Evolutionary conservation across 2,113 vertebrate species (phyloP).

Genomic region (Lepus americanus): DNA sequence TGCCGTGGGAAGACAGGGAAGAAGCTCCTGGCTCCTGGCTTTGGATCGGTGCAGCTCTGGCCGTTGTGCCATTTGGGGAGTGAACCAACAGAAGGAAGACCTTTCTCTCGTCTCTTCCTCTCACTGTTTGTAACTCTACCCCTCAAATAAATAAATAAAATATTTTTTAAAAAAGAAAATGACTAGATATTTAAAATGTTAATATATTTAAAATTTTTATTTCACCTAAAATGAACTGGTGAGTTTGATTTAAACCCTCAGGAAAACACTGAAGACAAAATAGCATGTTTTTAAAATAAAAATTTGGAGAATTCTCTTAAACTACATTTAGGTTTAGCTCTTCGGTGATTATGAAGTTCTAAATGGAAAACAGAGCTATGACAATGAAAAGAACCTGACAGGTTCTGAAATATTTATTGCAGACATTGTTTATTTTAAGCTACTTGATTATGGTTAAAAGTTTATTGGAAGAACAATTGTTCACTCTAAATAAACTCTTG

Average conservation of each 20-base stretch:
- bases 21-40: too few relatives aligned
- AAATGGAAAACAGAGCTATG: neutral
- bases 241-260: neutral
- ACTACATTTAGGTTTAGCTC: neutral
- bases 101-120: too few relatives aligned
- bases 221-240: constrained; percentile 57
- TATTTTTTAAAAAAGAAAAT: constrained; percentile 13
- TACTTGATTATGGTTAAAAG: neutral
- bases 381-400: neutral
- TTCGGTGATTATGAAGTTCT: neutral
- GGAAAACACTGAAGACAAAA: neutral
- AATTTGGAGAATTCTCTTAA: constrained; percentile 1
- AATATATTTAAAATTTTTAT: constrained; percentile 28
- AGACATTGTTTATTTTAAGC: neutral
- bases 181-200: neutral
- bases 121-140: too few relatives aligned
- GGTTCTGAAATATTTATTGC: neutral
- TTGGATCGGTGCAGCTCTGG: too few relatives aligned
- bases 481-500: neutral
- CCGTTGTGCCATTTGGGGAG: too few relatives aligned
- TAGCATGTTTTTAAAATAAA: neutral
- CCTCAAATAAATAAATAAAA: too few relatives aligned
- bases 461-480: neutral
- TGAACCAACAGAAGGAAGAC: too few relatives aligned
- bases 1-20: too few relatives aligned